phyloP scores from a whole-genome alignment of 2,888 invertebrate species.

The Lacanobia oleracea region DNA sequence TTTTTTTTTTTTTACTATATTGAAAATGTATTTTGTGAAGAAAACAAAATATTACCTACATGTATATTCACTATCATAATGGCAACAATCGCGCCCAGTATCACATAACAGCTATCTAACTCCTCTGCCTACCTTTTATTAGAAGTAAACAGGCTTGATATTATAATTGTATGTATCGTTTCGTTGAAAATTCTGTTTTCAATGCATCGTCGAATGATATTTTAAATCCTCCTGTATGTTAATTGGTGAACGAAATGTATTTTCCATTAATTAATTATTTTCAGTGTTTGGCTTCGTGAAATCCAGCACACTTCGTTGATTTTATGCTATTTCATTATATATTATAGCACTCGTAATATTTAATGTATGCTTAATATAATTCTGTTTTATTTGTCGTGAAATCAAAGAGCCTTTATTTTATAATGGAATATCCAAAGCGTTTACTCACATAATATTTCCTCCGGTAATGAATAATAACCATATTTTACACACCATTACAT shows the following conservation, averaged over 20 bases:
- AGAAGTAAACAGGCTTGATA: too few relatives aligned
- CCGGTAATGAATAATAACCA: too few relatives aligned
- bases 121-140: background rate
- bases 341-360: background rate
- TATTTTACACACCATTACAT: too few relatives aligned
- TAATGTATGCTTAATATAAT: background rate
- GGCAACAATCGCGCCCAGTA: too few relatives aligned
- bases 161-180: background rate
- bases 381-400: background rate
- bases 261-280: constrained; percentile 23
- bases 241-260: constrained; percentile 11
- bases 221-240: background rate
- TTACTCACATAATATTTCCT: too few relatives aligned
- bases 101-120: too few relatives aligned
- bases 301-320: constrained; percentile 1
- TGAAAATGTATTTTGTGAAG: too few relatives aligned
- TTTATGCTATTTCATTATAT: constrained; percentile 5
- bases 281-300: constrained; percentile 17
- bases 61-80: too few relatives aligned
- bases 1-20: too few relatives aligned
- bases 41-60: too few relatives aligned
- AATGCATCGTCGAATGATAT: background rate
- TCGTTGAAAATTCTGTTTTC: background rate
- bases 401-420: background rate
- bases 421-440: too few relatives aligned